Conservation (phyloP, 2,888 invertebrate genomes). For the Prostheceraeus crozeri region DNA sequence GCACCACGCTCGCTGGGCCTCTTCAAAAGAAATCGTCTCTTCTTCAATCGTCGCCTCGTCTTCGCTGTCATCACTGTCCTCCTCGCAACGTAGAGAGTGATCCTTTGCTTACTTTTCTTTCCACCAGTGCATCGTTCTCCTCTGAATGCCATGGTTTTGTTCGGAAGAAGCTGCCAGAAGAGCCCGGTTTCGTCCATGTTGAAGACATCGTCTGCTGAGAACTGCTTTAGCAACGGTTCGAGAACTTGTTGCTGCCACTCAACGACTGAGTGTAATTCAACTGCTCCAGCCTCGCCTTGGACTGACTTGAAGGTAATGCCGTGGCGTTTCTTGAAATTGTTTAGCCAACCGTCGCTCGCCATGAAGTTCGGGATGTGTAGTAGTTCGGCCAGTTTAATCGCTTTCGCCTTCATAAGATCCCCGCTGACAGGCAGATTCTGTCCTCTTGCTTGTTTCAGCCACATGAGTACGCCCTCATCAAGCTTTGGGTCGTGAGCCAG, state of each 20-base stretch:
- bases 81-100: no score
- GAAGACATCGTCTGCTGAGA: no score
- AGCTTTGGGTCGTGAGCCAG: neutral
- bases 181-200: neutral
- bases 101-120: no score
- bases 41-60: no score
- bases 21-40: no score
- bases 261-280: neutral
- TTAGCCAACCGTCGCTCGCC: conserved; percentile 8
- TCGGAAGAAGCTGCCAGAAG: neutral
- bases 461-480: no score
- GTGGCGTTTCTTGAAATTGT: conserved; percentile 1
- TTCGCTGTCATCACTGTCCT: no score
- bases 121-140: no score
- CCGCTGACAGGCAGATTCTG: neutral
- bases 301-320: neutral
- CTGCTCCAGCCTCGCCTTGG: conserved; percentile 4
- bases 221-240: neutral
- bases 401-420: neutral
- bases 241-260: neutral
- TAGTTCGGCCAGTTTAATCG: neutral
- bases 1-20: no score
- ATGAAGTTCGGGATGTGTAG: conserved; percentile 3
- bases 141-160: no score
- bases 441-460: conserved; percentile 8